phyloP scores from a whole-genome alignment of 2,113 vertebrate species.

The Nibea albiflora region DNA sequence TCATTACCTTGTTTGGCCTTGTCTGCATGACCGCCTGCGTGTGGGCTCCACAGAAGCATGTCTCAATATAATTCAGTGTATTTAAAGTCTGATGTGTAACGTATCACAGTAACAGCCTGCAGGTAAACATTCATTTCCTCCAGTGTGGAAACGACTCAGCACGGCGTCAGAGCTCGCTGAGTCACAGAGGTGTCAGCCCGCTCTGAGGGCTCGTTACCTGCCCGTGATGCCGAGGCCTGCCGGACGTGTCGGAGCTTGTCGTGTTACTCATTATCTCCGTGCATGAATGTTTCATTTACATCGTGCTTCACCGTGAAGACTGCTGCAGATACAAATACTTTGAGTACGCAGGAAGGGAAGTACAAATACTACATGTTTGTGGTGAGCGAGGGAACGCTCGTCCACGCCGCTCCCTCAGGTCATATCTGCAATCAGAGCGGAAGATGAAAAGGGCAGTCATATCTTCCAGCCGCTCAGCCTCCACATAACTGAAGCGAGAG shows the following conservation, averaged over 20 bases:
- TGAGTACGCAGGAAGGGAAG: no score
- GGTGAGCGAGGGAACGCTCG: neutral
- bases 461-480: constrained; percentile 59
- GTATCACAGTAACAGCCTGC: neutral
- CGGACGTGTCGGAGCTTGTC: constrained; percentile 40
- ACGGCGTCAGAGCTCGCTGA: constrained; percentile 32
- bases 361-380: neutral
- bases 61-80: neutral
- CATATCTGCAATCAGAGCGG: constrained; percentile 75
- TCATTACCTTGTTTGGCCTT: neutral
- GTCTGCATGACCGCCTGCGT: neutral
- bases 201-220: constrained; percentile 44
- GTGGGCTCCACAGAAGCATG: neutral
- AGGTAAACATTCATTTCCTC: constrained; percentile 37
- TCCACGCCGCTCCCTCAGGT: constrained; percentile 52
- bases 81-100: neutral
- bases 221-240: constrained; percentile 15
- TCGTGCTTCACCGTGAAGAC: neutral
- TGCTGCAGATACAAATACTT: no score
- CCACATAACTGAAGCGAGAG: constrained; percentile 34
- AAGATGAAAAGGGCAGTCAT: constrained; percentile 67
- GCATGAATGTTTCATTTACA: constrained; percentile 31
- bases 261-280: constrained; percentile 36
- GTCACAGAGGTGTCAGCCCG: constrained; percentile 58
- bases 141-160: constrained; percentile 8